phyloP scores from a whole-genome alignment of 2,888 invertebrate genomes.

The Yponomeuta malinellus region DNA sequence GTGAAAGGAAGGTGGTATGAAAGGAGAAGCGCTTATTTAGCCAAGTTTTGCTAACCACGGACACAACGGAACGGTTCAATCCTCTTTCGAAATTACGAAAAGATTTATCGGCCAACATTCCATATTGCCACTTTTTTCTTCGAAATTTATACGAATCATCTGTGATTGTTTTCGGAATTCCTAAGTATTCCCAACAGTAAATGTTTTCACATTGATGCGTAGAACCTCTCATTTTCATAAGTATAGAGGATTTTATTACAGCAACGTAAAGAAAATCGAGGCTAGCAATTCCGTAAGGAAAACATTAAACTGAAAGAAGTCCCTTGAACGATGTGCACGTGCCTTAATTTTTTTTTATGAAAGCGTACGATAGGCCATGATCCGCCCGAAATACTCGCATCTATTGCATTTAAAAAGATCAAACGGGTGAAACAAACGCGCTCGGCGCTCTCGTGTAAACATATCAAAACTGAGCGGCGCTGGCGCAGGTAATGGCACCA shows the following conservation, averaged over 20 bases:
- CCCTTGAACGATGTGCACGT: neutral
- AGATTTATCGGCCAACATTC: too few relatives aligned
- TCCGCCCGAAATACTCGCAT: slow-evolving; percentile 51
- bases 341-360: slow-evolving; percentile 53
- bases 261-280: too few relatives aligned
- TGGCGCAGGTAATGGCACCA: neutral
- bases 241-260: too few relatives aligned
- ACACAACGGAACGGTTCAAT: too few relatives aligned
- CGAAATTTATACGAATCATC: neutral
- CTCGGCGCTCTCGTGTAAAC: slow-evolving; percentile 62
- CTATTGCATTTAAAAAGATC: slow-evolving; percentile 75
- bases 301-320: slow-evolving; percentile 21
- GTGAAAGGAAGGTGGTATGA: too few relatives aligned
- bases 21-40: neutral
- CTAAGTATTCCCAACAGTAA: too few relatives aligned
- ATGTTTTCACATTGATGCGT: too few relatives aligned
- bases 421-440: slow-evolving; percentile 66
- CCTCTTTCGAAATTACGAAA: too few relatives aligned
- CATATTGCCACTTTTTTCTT: too few relatives aligned
- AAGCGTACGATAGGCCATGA: slow-evolving; percentile 50
- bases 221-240: too few relatives aligned
- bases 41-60: neutral
- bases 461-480: slow-evolving; percentile 43
- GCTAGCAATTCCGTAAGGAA: neutral
- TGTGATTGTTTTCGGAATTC: too few relatives aligned